These are phyloP conservation scores for Drosophila cyrtoloma DNA, from an alignment of 2,888 invertebrate genomes.

Conservation along the genomic window DNA sequence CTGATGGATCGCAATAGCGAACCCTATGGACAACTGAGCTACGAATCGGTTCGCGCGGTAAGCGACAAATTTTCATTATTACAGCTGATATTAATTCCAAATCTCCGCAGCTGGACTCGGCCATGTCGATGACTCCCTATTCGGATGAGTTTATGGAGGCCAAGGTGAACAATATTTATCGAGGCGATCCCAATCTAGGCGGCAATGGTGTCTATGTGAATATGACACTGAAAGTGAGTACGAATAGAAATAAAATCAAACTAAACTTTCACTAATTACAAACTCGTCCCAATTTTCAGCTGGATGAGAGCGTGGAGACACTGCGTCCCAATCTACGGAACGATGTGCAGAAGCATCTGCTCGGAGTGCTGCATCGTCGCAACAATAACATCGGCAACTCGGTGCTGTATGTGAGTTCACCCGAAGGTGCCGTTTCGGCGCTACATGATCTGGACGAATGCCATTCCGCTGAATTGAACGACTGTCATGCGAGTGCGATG, in stretches of 20 bases:
- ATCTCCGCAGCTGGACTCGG: slow-evolving; percentile 91
- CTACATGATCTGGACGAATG: slow-evolving; percentile 95
- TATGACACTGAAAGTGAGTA: slow-evolving; percentile 89
- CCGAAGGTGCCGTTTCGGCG: slow-evolving; percentile 91
- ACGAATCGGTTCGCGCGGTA: slow-evolving; percentile 94
- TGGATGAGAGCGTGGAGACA: slow-evolving; percentile 92
- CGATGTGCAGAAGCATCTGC: slow-evolving; percentile 93
- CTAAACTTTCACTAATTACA: neutral
- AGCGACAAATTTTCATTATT: slow-evolving; percentile 83
- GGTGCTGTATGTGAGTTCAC: slow-evolving; percentile 93
- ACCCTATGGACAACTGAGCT: slow-evolving; percentile 92
- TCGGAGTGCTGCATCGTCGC: slow-evolving; percentile 92
- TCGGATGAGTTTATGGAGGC: slow-evolving; percentile 94
- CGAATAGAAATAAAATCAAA: neutral
- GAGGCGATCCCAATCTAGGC: slow-evolving; percentile 89
- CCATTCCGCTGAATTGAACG: slow-evolving; percentile 91
- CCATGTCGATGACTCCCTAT: slow-evolving; percentile 96
- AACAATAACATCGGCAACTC: slow-evolving; percentile 96
- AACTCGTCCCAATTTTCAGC: slow-evolving; percentile 80
- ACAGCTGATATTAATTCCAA: no score
- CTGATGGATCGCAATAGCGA: slow-evolving; percentile 92
- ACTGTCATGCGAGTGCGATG: slow-evolving; percentile 91
- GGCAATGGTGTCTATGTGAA: slow-evolving; percentile 93
- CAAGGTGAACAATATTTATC: slow-evolving; percentile 91
- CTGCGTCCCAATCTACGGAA: slow-evolving; percentile 89